Evolutionary conservation across 35 echinoderm and acorn worm genomes (phyloP), one percentile per base, ranked within the genome.

Genomic region (Patiria miniata): DNA sequence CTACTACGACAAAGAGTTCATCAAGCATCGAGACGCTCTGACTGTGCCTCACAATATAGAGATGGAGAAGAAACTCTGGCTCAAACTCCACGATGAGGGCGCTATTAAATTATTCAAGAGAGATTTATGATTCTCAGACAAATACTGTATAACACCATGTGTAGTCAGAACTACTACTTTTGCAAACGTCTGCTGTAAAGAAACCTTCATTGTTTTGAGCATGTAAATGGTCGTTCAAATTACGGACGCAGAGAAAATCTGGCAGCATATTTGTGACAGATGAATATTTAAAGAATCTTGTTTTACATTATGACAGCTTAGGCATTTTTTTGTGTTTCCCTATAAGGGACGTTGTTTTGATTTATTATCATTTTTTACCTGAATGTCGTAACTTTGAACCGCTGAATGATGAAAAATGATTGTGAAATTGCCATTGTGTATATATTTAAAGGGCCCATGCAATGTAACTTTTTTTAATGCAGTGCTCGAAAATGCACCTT

Each of bases 1-100:
- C 61, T 89, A 89, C 39, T 89, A 89, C 36, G 79, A 89, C 78
- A 39, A 29, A 52, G n/a, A 40, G 39, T 86, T 86, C 51, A 69
- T 68, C 5, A 51, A 8, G 8, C 77, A 81, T 52, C 59, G 53
- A n/a, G 8, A 81, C n/a, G 17, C 32, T n/a, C 22, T 78, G 51
- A 81, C 55, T 10, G 36, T n/a, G 23, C 10, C 22, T 10, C 87
- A 89, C 78, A 78, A 81, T 32, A 26, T 89, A 14, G 55, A 56
- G 16, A 81, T 17, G 18, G 87, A 89, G 61, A 51, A 42, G 15
- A 21, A 52, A 5, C 52, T 89, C n/a, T 89, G 77, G 77, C 44
- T 23, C 7, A 61, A 89, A 82, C 87, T 89, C 15, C 42, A 89
- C 55, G 78, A 60, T 10, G 87, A 89, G 77, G 87, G 87, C 51